Percentiles rank a stretch among this genome's conserved stretches.
These are phyloP conservation scores for Embiotoca jacksoni DNA, from an alignment of 2,113 vertebrate species.

Conservation along the genomic window DNA sequence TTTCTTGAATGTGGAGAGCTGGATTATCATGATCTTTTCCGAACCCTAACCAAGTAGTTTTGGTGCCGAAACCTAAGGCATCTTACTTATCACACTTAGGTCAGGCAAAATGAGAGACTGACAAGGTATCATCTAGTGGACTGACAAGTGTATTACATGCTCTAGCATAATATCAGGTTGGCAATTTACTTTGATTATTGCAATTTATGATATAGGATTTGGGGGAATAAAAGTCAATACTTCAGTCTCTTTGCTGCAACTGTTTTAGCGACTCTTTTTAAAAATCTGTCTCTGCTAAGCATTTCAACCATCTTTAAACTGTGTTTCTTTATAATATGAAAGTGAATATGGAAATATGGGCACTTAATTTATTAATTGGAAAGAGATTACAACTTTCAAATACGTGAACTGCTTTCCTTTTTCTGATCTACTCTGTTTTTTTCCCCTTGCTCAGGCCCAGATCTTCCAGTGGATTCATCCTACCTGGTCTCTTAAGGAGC, in stretches of 20 bases:
- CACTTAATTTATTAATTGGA: too few species aligned
- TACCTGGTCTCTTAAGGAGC: conserved; percentile 15
- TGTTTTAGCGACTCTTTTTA: neutral
- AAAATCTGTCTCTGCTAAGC: neutral
- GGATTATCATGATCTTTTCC: too few species aligned
- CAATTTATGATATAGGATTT: neutral
- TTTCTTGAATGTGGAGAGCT: too few species aligned
- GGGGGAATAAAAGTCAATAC: neutral
- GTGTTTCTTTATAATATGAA: too few species aligned
- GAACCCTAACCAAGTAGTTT: too few species aligned
- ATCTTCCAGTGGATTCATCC: neutral
- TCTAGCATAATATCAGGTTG: too few species aligned
- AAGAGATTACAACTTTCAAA: neutral
- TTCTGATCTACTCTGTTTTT: neutral
- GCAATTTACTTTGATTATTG: neutral
- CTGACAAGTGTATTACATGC: too few species aligned
- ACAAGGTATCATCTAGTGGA: too few species aligned
- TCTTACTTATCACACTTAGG: too few species aligned
- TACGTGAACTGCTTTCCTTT: neutral
- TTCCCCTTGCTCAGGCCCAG: conserved; percentile 9
- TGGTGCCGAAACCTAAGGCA: too few species aligned
- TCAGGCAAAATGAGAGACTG: too few species aligned
- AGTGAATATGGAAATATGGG: too few species aligned
- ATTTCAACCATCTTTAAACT: neutral
- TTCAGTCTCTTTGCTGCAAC: neutral